phyloP scores from a whole-genome alignment of 1,140 invertebrate genomes.

The Brachionus angularis region DNA sequence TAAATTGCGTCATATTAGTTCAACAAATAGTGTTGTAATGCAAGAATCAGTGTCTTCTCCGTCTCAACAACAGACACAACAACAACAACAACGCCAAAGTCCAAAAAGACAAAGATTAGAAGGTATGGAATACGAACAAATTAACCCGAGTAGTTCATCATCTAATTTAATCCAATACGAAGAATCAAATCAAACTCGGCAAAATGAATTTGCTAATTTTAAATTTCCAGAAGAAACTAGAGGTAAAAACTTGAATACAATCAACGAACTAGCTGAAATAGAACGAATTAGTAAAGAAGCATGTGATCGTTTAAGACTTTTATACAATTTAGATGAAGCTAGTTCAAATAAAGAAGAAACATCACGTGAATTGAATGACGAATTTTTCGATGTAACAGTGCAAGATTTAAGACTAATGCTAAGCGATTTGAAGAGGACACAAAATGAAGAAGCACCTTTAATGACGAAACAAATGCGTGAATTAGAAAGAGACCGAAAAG shows the following conservation, averaged over 20 bases:
- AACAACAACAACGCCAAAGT: not conserved
- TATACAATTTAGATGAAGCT: conserved; percentile 25
- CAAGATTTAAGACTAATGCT: conserved; percentile 33
- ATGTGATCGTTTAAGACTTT: conserved; percentile 25
- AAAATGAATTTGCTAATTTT: conserved; percentile 39
- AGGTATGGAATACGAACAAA: not conserved
- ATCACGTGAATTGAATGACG: not conserved
- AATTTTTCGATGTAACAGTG: conserved; percentile 35
- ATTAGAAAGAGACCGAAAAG: conserved; percentile 31
- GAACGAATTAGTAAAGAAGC: conserved; percentile 6
- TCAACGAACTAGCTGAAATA: conserved; percentile 40
- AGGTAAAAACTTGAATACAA: conserved; percentile 30
- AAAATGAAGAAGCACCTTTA: conserved; percentile 26
- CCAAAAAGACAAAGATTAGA: not conserved
- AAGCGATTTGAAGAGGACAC: conserved; percentile 15
- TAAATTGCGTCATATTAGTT: not conserved
- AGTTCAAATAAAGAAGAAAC: not conserved
- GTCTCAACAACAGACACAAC: not conserved
- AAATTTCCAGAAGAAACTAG: conserved; percentile 44
- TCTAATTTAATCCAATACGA: too few species aligned
- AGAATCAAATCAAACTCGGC: not conserved
- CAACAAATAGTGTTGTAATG: not conserved
- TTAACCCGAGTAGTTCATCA: too few species aligned
- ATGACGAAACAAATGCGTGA: conserved; percentile 43
- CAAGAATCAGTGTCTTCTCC: not conserved